Conservation (phyloP, 2,797 vertebrate species). For the Peromyscus aztecus region DNA sequence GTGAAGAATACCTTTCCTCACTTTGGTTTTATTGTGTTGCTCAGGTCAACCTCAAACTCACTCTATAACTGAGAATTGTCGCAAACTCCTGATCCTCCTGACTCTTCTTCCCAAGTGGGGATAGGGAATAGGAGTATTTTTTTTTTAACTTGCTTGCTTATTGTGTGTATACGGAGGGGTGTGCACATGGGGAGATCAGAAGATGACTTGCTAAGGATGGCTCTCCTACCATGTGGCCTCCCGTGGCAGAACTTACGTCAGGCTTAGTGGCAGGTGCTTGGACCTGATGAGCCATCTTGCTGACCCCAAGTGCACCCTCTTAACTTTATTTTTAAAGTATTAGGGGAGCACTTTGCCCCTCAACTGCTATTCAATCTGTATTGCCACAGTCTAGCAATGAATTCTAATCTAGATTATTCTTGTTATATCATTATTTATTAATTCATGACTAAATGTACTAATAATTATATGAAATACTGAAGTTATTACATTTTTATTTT, state of each 20-base stretch:
- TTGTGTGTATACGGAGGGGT: neutral
- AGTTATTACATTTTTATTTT: conserved; percentile 20
- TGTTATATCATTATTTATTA: neutral
- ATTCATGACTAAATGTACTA: neutral
- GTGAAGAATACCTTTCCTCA: neutral
- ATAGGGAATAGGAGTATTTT: neutral
- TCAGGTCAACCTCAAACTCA: neutral
- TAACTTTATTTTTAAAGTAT: neutral
- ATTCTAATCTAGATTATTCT: neutral
- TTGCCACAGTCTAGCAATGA: neutral
- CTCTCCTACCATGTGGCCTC: neutral
- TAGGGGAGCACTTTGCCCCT: neutral
- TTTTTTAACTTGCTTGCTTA: neutral
- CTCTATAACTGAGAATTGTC: neutral
- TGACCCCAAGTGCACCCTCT: neutral
- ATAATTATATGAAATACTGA: neutral
- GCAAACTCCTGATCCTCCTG: neutral
- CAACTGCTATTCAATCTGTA: neutral
- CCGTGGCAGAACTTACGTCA: neutral
- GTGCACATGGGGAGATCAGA: neutral
- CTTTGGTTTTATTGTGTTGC: neutral
- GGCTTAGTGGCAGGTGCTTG: neutral
- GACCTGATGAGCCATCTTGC: neutral
- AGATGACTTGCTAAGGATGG: neutral
- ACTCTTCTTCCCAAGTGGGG: too few species aligned